These are phyloP conservation scores for Ladona fulva DNA, from an alignment of 1,140 invertebrate species.

Conservation along the genomic window DNA sequence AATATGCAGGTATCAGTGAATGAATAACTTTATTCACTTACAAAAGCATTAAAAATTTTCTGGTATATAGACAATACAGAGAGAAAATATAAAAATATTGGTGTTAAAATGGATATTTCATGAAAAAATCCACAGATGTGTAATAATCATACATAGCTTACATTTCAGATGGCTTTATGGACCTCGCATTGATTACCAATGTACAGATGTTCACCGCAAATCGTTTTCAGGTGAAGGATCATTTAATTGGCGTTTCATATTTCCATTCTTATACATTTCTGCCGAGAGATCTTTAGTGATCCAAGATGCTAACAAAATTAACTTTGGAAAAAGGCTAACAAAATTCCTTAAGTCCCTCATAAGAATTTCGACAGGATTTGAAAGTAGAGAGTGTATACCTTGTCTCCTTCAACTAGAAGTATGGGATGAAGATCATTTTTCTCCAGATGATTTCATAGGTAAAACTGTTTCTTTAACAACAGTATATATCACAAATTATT, in stretches of 20 bases:
- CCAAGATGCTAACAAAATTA: slow-evolving; percentile 30
- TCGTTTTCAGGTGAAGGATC: slow-evolving; percentile 71
- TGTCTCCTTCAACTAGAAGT: slow-evolving; percentile 54
- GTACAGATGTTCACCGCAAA: slow-evolving; percentile 73
- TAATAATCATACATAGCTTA: too few relatives aligned
- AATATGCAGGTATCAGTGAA: too few relatives aligned
- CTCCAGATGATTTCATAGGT: slow-evolving; percentile 72
- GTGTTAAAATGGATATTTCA: too few relatives aligned
- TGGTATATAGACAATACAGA: too few relatives aligned
- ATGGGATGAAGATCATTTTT: slow-evolving; percentile 70
- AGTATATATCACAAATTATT: too few relatives aligned
- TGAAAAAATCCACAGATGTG: too few relatives aligned
- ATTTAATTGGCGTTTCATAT: slow-evolving; percentile 89
- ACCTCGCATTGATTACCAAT: slow-evolving; percentile 52
- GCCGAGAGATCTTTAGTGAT: slow-evolving; percentile 65
- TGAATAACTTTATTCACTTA: too few relatives aligned
- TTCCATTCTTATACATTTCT: slow-evolving; percentile 66
- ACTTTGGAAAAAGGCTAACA: slow-evolving; percentile 24
- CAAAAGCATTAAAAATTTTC: too few relatives aligned
- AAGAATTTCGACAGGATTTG: slow-evolving; percentile 50
- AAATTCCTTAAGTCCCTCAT: slow-evolving; percentile 38
- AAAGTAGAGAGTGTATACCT: slow-evolving; percentile 56
- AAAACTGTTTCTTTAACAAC: background rate
- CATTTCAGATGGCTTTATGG: slow-evolving; percentile 63
- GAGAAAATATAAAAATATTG: too few relatives aligned